phyloP scores from a whole-genome alignment of 2,888 invertebrate genomes.

The Cylloceria caligata region DNA sequence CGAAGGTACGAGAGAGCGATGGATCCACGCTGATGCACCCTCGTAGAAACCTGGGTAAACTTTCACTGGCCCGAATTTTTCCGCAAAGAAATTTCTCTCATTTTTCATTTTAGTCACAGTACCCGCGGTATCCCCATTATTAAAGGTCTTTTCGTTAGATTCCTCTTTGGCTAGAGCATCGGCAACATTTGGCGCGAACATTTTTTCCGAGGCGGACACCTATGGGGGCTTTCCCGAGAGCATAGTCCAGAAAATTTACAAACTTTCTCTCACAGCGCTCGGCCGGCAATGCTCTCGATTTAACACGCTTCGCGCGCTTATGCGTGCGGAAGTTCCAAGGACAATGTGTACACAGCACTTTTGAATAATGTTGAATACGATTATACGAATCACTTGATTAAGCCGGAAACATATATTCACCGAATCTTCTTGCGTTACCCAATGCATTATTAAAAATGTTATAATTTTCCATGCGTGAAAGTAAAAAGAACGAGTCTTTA shows the following conservation, averaged over 20 bases:
- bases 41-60: constrained; percentile 65
- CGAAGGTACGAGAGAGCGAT: not conserved
- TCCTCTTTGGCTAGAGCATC: constrained; percentile 25
- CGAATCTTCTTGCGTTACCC: too few species aligned
- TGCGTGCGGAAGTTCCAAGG: constrained; percentile 34
- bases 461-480: not conserved
- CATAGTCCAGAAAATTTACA: constrained; percentile 39
- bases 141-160: constrained; percentile 34
- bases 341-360: not conserved
- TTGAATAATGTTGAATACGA: not conserved
- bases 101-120: constrained; percentile 80
- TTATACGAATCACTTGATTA: not conserved
- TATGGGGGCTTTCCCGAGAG: constrained; percentile 45
- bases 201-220: constrained; percentile 39
- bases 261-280: constrained; percentile 55
- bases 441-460: too few species aligned
- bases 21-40: constrained; percentile 31
- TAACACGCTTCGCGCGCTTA: constrained; percentile 43
- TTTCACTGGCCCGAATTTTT: constrained; percentile 67
- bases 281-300: constrained; percentile 37
- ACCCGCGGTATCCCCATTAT: constrained; percentile 21
- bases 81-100: constrained; percentile 74
- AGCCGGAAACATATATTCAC: not conserved
- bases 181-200: constrained; percentile 44
- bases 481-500: not conserved